A percentile compares a stretch with the other conserved stretches of the same genome.
Conservation (phyloP, 2,113 vertebrate species). For the Vulpes lagopus region DNA sequence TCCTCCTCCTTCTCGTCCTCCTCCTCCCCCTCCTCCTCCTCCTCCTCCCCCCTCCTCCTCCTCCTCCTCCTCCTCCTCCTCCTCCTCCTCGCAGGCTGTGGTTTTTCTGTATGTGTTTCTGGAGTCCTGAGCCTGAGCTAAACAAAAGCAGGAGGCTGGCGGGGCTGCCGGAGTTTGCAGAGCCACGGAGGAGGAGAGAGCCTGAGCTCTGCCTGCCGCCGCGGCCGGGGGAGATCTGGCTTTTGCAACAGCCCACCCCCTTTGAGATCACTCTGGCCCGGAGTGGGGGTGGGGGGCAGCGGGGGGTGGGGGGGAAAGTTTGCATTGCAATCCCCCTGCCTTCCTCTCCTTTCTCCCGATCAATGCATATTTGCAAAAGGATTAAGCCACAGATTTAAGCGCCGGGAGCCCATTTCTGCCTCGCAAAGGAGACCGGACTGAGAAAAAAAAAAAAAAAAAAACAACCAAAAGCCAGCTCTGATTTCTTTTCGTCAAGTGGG, state of each 20-base stretch:
- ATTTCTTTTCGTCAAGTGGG: constrained; percentile 75
- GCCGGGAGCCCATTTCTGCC: constrained; percentile 77
- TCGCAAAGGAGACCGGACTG: constrained; percentile 76
- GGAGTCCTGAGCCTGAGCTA: constrained; percentile 87
- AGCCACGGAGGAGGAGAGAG: constrained; percentile 75
- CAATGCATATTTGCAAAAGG: constrained; percentile 80
- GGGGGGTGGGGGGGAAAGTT: constrained; percentile 84
- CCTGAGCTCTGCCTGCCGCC: constrained; percentile 68
- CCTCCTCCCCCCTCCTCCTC: neutral
- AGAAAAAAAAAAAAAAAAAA: neutral
- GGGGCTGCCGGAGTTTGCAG: constrained; percentile 81
- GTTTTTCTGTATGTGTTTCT: constrained; percentile 86
- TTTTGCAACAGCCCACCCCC: constrained; percentile 77
- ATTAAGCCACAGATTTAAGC: constrained; percentile 77
- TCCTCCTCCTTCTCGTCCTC: neutral
- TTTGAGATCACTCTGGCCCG: constrained; percentile 73
- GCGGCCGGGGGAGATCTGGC: constrained; percentile 76
- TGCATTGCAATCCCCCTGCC: constrained; percentile 78
- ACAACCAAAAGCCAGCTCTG: constrained; percentile 72
- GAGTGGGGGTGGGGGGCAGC: constrained; percentile 75
- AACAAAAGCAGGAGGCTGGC: constrained; percentile 87
- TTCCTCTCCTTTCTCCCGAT: constrained; percentile 69
- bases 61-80: constrained; percentile 31
- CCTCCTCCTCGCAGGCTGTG: constrained; percentile 78
- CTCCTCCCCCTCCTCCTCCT: neutral